Base-by-base conservation (phyloP, 2,113 vertebrate species). In the Cryptotis parvus region DNA sequence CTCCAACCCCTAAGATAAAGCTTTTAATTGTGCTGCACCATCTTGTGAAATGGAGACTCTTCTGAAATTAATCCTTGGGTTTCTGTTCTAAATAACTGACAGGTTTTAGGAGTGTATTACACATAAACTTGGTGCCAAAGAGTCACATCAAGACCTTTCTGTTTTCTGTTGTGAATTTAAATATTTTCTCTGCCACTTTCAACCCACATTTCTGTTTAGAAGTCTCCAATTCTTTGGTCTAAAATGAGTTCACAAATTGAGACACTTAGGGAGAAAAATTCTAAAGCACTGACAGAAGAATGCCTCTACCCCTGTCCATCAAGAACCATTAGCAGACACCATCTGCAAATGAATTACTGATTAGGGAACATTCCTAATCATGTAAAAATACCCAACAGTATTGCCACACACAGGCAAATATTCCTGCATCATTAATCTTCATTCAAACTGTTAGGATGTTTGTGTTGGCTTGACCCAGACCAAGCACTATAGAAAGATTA, bases 271-370 rank as follows among this genome's bases (percentile, higher is more conserved):
- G 29, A 85, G 49, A 95, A 92, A 92, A 94, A 43, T 26, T 37
- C 29, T 39, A n/a, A n/a, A n/a, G 41, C 37, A 52, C 29, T 87
- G 76, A 83, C 33, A 88, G 83, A 80, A 96, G 94, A 95, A 85
- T 76, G 31, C 37, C 84, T 90, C 1, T 49, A 45, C 31, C 58
- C 91, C 63, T 94, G 74, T 91, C 70, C 73, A 68, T 90, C 70
- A 75, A 84, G 66, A 68, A 33, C 9, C 43, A 95, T 72, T 49
- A 94, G 7, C 49, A 77, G 61, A 85, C 2, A 90, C 6, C 90
- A 94, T 65, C 69, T 97, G 90, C 55, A 80, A 93, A 37, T 11
- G 37, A 76, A 49, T 11, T 58, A 31, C 24, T 76, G 90, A 94
- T 85, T 66, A 94, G 26, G 4, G 29, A 69, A 76, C 66, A 95